Conservation (phyloP, 2,888 invertebrate species). For the Trypoxylon attenuatum region DNA sequence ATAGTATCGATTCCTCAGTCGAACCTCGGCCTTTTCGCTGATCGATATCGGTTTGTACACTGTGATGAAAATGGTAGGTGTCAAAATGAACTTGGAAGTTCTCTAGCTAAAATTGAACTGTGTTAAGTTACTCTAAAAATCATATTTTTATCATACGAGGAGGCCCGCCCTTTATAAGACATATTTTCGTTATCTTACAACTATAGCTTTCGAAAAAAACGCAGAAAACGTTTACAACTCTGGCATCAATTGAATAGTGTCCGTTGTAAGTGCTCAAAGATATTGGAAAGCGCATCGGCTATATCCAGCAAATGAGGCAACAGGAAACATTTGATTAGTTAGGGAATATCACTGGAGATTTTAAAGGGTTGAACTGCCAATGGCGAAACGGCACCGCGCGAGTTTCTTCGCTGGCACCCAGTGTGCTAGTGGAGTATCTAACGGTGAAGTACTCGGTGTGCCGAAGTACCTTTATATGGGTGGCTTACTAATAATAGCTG, state of each 20-base stretch:
- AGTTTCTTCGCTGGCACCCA: conserved; percentile 1
- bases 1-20: conserved; percentile 40
- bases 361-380: conserved; percentile 11
- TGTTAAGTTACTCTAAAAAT: too few relatives aligned
- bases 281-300: too few relatives aligned
- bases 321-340: background rate
- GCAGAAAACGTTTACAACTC: too few relatives aligned
- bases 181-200: too few relatives aligned
- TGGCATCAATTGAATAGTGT: too few relatives aligned
- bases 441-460: conserved; percentile 17
- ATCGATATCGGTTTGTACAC: background rate
- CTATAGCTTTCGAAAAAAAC: too few relatives aligned
- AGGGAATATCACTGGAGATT: conserved; percentile 23
- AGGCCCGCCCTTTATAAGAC: too few relatives aligned
- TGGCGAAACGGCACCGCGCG: conserved; percentile 19
- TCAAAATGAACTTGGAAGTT: too few relatives aligned
- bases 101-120: too few relatives aligned
- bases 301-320: too few relatives aligned
- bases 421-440: conserved; percentile 8
- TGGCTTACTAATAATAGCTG: conserved; percentile 33
- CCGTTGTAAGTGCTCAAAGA: too few relatives aligned
- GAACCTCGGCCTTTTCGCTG: background rate
- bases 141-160: too few relatives aligned
- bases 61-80: background rate
- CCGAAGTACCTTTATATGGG: conserved; percentile 28